Evolutionary conservation across 1,140 invertebrate genomes (phyloP).

Genomic region (Tetramorium simillimum): DNA sequence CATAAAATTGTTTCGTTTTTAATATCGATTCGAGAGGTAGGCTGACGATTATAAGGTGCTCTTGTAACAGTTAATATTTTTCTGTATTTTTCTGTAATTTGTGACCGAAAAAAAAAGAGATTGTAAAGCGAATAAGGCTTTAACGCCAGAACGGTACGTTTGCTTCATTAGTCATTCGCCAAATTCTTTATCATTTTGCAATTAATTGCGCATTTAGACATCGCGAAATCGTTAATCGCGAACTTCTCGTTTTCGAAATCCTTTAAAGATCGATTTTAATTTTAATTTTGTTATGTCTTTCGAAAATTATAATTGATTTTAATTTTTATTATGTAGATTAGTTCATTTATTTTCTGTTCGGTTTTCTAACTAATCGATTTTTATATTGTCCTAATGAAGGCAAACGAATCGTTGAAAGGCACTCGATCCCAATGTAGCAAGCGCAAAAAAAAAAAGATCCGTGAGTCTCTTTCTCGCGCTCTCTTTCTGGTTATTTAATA

Average conservation of each 20-base stretch:
- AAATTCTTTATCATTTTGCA: slow-evolving; percentile 29
- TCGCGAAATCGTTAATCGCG: neutral
- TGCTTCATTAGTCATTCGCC: slow-evolving; percentile 7
- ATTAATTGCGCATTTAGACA: neutral
- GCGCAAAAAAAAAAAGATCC: slow-evolving; percentile 48
- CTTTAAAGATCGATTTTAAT: slow-evolving; percentile 1
- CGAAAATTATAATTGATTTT: slow-evolving; percentile 16
- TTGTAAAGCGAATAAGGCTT: slow-evolving; percentile 29
- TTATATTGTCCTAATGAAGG: slow-evolving; percentile 6
- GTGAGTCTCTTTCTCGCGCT: slow-evolving; percentile 16
- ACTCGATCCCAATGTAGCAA: slow-evolving; percentile 58
- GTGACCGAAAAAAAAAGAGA: slow-evolving; percentile 12
- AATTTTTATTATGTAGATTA: neutral
- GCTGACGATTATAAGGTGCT: slow-evolving; percentile 26
- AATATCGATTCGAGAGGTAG: slow-evolving; percentile 33
- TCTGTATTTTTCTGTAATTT: slow-evolving; percentile 1
- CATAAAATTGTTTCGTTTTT: neutral
- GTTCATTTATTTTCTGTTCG: neutral
- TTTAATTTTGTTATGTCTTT: neutral
- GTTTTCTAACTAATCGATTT: neutral
- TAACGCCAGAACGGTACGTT: slow-evolving; percentile 38
- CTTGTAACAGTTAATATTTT: slow-evolving; percentile 35
- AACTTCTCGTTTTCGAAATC: slow-evolving; percentile 3
- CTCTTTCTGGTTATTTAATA: slow-evolving; percentile 69
- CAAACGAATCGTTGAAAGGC: slow-evolving; percentile 56